Base-by-base conservation (phyloP, 37 sponge, comb jelly and placozoan genomes). In the Cliona cf. orientalis region DNA sequence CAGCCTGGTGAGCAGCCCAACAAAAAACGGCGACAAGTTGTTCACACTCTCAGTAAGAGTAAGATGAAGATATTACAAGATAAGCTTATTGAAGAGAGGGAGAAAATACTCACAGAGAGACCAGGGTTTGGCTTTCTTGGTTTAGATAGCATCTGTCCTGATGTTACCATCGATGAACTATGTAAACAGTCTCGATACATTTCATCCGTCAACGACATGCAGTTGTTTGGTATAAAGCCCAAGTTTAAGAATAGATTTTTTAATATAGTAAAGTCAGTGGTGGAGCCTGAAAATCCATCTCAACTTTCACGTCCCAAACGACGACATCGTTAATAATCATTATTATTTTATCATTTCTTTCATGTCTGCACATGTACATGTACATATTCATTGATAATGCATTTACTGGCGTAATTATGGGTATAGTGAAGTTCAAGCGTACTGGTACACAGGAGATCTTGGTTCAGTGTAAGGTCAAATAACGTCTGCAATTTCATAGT, bases 191-290 rank as follows among this genome's bases (percentile, higher is more conserved):
- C 32, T 46, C 23, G 22, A 26, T 23, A 12, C 25, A 31, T 49
- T 45, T 29, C 29, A 9, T 49, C 26, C 5, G 35, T 72, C 5
- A 36, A 74, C 31, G 60, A 56, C 60, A 14, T 74, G n/a, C 7
- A 58, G 2, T 25, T 46, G 7, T 42, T 49, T 42, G 22, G 33
- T 45, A 14, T 72, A 9, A 49, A 28, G 23, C 49, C 55, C 7
- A 28, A 72, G 45, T 28, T 72, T 9, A 42, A 45, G n/a, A 28
- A 42, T 9, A 72, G 32, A 72, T 72, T 72, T 26, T 72, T 49
- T 19, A 9, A 72, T 46, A 28, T 46, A 37, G 12, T 67, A 7
- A 61, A n/a, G n/a, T n/a, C n/a, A n/a, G n/a, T n/a, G n/a, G n/a
- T n/a, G n/a, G n/a, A n/a, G n/a, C n/a, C n/a, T n/a, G n/a, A n/a